These are phyloP conservation scores for Cnemophilus loriae DNA, from an alignment of 2,113 vertebrate genomes.

Conservation along the genomic window DNA sequence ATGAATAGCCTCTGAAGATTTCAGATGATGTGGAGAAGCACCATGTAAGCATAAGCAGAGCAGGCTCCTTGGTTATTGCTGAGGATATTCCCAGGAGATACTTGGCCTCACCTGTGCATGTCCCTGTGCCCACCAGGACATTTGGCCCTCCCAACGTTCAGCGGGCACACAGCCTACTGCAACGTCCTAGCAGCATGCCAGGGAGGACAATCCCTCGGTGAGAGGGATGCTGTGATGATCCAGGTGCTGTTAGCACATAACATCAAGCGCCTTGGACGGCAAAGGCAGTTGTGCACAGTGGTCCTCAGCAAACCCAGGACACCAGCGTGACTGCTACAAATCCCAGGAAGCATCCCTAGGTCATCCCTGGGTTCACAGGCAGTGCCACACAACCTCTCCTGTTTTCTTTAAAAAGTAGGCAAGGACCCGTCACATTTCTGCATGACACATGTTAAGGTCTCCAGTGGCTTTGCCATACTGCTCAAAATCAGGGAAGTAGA, in stretches of 20 bases:
- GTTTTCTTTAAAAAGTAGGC: neutral
- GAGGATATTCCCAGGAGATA: neutral
- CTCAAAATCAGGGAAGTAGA: neutral
- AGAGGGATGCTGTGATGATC: neutral
- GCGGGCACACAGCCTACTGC: neutral
- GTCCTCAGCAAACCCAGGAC: neutral
- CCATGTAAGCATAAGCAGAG: neutral
- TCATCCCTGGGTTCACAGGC: neutral
- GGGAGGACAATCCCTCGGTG: neutral
- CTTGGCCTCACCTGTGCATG: rapidly evolving
- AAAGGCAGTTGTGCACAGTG: neutral
- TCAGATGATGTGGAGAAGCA: neutral
- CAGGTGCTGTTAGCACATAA: neutral
- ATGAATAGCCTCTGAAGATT: neutral
- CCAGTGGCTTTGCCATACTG: neutral
- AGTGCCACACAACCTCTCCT: neutral
- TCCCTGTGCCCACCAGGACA: neutral
- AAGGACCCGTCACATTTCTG: neutral
- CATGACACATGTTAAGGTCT: neutral
- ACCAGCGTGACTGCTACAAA: rapidly evolving
- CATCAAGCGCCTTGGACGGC: neutral
- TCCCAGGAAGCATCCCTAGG: neutral
- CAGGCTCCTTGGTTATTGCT: neutral
- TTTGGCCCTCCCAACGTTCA: neutral
- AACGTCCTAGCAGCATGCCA: neutral